Conservation (phyloP, 2,888 invertebrate genomes). For the Caenorhabditis sinica region DNA sequence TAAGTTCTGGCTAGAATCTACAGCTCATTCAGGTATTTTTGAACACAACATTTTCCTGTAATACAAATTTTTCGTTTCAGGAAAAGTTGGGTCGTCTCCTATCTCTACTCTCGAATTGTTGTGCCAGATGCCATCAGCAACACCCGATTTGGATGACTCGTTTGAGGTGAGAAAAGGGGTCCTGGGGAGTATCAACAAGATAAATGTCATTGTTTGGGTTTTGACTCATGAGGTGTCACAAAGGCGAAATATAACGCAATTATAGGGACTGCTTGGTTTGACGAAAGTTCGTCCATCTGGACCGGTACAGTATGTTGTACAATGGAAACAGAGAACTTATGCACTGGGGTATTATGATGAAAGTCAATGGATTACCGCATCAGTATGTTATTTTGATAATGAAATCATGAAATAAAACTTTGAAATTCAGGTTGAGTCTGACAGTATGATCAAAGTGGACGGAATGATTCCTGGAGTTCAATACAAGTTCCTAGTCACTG, state of each 20-base stretch:
- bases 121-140: constrained; percentile 76
- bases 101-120: constrained; percentile 73
- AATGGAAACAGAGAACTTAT: constrained; percentile 77
- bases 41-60: neutral
- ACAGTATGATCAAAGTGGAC: constrained; percentile 75
- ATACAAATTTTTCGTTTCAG: constrained; percentile 38
- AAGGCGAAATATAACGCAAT: constrained; percentile 5
- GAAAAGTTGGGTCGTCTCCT: constrained; percentile 72
- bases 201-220: constrained; percentile 59
- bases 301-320: constrained; percentile 70
- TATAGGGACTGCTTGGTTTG: constrained; percentile 70
- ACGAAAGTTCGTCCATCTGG: constrained; percentile 67
- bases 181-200: constrained; percentile 20
- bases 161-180: constrained; percentile 64
- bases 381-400: constrained; percentile 54
- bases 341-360: constrained; percentile 75
- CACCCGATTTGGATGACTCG: constrained; percentile 72
- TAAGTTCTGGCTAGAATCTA: constrained; percentile 74
- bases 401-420: no score
- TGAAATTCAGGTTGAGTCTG: constrained; percentile 76
- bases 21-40: constrained; percentile 66
- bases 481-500: constrained; percentile 80
- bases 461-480: constrained; percentile 81
- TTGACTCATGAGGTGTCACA: constrained; percentile 38
- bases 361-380: constrained; percentile 81